A percentile compares a stretch with the other conserved stretches of the same genome.
Conservation (phyloP, 1,140 invertebrate species). For the Reticulitermes speratus region DNA sequence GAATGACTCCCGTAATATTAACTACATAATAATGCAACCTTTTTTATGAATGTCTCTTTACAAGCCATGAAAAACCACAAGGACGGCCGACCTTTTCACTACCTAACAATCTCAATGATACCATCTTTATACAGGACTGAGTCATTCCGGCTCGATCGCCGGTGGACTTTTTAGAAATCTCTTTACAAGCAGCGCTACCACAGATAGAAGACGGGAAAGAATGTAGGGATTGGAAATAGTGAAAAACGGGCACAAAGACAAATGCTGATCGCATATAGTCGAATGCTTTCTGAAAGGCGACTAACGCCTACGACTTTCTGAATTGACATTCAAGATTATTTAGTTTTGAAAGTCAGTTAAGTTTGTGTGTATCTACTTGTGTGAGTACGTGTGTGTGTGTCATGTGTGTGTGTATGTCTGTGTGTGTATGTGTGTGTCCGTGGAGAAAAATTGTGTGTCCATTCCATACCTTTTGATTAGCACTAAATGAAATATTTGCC, state of each 20-base stretch:
- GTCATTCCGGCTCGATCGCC: not conserved
- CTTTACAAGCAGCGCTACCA: not conserved
- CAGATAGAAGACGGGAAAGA: not conserved
- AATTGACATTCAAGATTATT: too few species aligned
- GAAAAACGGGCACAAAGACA: not conserved
- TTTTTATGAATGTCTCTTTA: not conserved
- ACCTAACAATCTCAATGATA: not conserved
- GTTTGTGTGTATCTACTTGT: too few species aligned
- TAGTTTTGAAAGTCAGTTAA: too few species aligned
- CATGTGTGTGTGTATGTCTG: too few species aligned
- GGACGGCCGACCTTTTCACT: not conserved
- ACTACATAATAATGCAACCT: not conserved
- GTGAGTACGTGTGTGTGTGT: too few species aligned
- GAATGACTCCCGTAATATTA: not conserved
- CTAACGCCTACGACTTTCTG: not conserved
- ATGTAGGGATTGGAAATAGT: not conserved
- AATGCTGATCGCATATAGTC: not conserved
- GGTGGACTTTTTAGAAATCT: not conserved
- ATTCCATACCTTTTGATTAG: too few species aligned
- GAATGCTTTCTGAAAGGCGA: not conserved
- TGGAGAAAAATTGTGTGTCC: too few species aligned
- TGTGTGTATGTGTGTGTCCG: too few species aligned
- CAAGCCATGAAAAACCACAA: not conserved
- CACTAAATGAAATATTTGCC: too few species aligned
- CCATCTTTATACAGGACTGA: not conserved